Evolutionary conservation across 2,888 invertebrate genomes (phyloP), one percentile per base, ranked within the genome.

Genomic region (Andrena flavipes): DNA sequence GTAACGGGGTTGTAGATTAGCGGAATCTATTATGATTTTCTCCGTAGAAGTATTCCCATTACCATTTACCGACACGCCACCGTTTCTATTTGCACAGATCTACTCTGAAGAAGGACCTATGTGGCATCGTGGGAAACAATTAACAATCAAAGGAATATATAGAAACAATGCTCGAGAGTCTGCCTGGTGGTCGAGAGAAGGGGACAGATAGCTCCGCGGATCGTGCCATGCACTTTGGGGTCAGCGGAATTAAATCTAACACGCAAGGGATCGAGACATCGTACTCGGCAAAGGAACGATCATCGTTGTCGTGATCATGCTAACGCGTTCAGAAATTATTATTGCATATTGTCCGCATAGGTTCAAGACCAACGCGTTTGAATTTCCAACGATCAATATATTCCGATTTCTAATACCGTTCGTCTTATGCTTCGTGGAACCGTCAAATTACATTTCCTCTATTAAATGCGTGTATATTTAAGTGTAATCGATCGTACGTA

Each of bases 181-280:
- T 42, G 48, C 33, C 73, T 48, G 76, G 77, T 62, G 69, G 80
- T 82, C 42, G 62, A 69, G 60, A 70, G 65, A 68, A 62, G 49
- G 33, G 64, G 65, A 69, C 54, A 59, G 70, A 60, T 69, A 74
- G 54, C 60, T 42, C 60, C 64, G 79, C 78, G 70, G 68, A 83
- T 85, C 76, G 74, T 68, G 75, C 76, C 85, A 80, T 84, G 89
- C 82, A 80, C 63, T 85, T 68, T 68, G 68, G 72, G 73, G 75
- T 88, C 80, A 76, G 49, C 73, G 74, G 68, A 79, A 86, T 87
- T 84, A 86, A 67, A 76, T 86, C 71, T 78, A 78, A 84, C 82
- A 82, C 78, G 75, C 81, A 86, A 70, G 72, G 75, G 80, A 71
- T 76, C 60, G 75, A 65, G 62, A 76, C 60, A 76, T 78, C 54